phyloP scores from a whole-genome alignment of 2,113 vertebrate species.

The Atrichornis clamosus region DNA sequence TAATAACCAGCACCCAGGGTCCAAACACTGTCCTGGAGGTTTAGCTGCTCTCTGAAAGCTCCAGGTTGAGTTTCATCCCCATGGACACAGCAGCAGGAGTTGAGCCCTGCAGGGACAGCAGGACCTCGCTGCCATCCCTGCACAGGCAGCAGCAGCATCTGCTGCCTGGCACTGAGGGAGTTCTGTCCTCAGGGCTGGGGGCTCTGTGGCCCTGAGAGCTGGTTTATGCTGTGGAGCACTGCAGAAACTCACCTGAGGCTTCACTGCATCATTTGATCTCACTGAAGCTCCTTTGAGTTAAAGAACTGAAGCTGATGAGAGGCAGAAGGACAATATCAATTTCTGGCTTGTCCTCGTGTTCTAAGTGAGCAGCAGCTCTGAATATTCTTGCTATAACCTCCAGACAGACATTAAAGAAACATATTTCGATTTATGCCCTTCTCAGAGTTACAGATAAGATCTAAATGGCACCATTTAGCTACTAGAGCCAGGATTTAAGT shows the following conservation, averaged over 20 bases:
- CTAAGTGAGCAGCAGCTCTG: neutral
- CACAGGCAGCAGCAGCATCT: neutral
- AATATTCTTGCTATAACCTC: neutral
- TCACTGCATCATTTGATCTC: accelerated
- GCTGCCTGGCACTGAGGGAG: neutral
- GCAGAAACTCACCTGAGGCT: neutral
- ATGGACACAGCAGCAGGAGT: neutral
- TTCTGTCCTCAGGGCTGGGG: neutral
- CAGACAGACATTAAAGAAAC: conserved; percentile 14
- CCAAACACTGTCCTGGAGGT: neutral
- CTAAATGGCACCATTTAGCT: conserved; percentile 50
- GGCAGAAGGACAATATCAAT: conserved; percentile 25
- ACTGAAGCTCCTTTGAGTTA: neutral
- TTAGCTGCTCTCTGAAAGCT: neutral
- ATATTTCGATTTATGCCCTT: conserved; percentile 8
- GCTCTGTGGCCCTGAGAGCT: neutral
- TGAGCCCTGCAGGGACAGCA: neutral
- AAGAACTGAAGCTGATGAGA: neutral
- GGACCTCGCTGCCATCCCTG: neutral
- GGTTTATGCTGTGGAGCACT: neutral
- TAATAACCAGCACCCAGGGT: neutral
- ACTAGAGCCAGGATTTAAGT: conserved; percentile 2
- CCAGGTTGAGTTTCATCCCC: neutral
- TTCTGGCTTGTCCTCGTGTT: neutral
- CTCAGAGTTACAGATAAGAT: conserved; percentile 32